Evolutionary conservation across 1,140 invertebrate species (phyloP), one percentile per base, ranked within the genome.

Genomic region (Drosophila burlai): DNA sequence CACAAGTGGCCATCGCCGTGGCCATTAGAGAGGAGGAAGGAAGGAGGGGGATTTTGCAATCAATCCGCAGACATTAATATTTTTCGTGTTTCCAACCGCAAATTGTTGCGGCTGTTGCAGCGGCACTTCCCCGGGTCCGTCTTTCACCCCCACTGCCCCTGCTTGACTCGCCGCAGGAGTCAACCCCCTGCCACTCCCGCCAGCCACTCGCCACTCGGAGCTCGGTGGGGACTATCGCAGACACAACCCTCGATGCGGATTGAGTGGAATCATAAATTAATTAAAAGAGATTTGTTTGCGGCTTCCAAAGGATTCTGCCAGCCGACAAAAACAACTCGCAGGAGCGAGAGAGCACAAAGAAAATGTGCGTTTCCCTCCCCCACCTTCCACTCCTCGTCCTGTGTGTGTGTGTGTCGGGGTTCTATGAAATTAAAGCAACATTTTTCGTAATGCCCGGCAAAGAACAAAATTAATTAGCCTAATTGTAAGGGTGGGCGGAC

Each of bases 261-360:
- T 90, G 81, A 85, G 84, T 83, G 90, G 89, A 91, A 91, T 91
- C 89, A 91, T 91, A 91, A 91, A 92, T 91, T 91, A 91, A 91
- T 91, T 91, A 91, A 91, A 91, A 90, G 90, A 89, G 89, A 91
- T 91, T 91, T 91, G 89, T 91, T 85, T 91, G 84, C 84, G 89
- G 89, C 89, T 91, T 91, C 75, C 84, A 82, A 85, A 89, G 89
- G 89, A 91, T 91, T 91, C 81, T 71, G 81, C 59, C 87, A 64
- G 69, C 79, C 72, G 58, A 69, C 62, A 81, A 71, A 80, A 76
- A 76, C 68, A 64, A 81, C 82, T 46, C 40, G 49, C 43, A 57
- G 65, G 42, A 46, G 69, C 61, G 65, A 55, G 52, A 31, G 49
- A 4, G 49, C 87, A 84, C 75, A 82, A 90, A 90, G 85, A 85